A percentile compares a stretch with the other conserved stretches of the same genome.
phyloP scores from a whole-genome alignment of 2,888 invertebrate genomes.

The Xylota segnis region DNA sequence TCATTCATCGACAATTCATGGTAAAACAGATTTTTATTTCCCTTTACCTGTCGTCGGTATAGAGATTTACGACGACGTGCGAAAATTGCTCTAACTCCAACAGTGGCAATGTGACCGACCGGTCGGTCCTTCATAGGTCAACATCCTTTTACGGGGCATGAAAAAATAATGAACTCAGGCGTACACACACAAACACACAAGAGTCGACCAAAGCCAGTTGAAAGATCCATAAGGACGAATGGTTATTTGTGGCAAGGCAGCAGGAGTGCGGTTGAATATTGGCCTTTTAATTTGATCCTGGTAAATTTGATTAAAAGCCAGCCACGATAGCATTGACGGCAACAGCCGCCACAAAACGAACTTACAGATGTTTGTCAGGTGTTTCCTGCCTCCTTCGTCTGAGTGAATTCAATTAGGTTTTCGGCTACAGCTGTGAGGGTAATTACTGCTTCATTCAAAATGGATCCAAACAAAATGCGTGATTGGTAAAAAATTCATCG shows the following conservation, averaged over 20 bases:
- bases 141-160: slow-evolving; percentile 56
- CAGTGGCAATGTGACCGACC: neutral
- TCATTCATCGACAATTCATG: slow-evolving; percentile 53
- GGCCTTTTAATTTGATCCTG: slow-evolving; percentile 72
- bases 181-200: slow-evolving; percentile 22
- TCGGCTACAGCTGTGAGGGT: slow-evolving; percentile 37
- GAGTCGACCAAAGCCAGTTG: neutral
- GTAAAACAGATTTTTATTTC: slow-evolving; percentile 44
- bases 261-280: slow-evolving; percentile 39
- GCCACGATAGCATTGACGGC: slow-evolving; percentile 13
- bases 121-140: slow-evolving; percentile 43
- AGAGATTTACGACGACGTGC: slow-evolving; percentile 60
- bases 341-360: slow-evolving; percentile 51
- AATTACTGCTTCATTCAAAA: slow-evolving; percentile 48
- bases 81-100: slow-evolving; percentile 51
- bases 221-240: slow-evolving; percentile 21
- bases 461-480: slow-evolving; percentile 23
- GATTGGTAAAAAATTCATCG: slow-evolving; percentile 8
- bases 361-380: slow-evolving; percentile 70
- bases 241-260: slow-evolving; percentile 17
- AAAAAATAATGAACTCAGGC: slow-evolving; percentile 65
- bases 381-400: slow-evolving; percentile 53
- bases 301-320: slow-evolving; percentile 75
- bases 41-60: slow-evolving; percentile 43
- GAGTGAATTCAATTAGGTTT: slow-evolving; percentile 65